These are phyloP conservation scores for Hipparchia semele DNA, from an alignment of 2,888 invertebrate species.

Conservation along the genomic window DNA sequence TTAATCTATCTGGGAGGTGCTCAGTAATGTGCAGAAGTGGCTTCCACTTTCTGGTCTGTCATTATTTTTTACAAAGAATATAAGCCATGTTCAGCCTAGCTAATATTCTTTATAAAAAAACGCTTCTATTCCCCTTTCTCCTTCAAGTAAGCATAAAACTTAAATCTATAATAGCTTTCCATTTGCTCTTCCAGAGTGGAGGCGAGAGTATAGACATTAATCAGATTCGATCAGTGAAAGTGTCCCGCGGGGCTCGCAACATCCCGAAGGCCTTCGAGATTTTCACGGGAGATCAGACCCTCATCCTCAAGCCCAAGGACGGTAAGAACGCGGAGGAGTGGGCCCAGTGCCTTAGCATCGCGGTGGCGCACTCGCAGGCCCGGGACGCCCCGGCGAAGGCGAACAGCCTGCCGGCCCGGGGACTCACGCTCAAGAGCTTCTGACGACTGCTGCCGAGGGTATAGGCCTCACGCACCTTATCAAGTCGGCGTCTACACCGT, in stretches of 20 bases:
- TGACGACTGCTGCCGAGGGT: constrained; percentile 41
- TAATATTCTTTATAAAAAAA: no score
- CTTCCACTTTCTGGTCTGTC: no score
- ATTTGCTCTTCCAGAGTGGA: constrained; percentile 85
- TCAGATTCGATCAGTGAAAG: constrained; percentile 97
- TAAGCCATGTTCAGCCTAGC: no score
- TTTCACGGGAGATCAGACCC: constrained; percentile 95
- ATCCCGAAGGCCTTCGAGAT: constrained; percentile 98
- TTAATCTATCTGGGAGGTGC: no score
- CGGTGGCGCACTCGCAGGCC: constrained; percentile 93
- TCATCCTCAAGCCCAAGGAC: constrained; percentile 96
- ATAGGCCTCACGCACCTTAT: no score
- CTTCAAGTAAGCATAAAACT: no score
- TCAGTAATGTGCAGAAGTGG: no score
- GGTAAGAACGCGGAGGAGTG: constrained; percentile 97
- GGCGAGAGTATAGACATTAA: constrained; percentile 95
- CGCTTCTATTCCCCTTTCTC: no score
- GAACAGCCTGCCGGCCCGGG: constrained; percentile 76
- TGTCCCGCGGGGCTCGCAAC: constrained; percentile 94
- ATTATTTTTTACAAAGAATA: no score
- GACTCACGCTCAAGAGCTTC: constrained; percentile 77
- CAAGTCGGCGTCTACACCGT: no score
- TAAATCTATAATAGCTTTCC: neutral
- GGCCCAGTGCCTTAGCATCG: constrained; percentile 97
- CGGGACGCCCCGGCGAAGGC: constrained; percentile 80